phyloP scores from a whole-genome alignment of 2,888 invertebrate genomes.

The Rotaria macrura region DNA sequence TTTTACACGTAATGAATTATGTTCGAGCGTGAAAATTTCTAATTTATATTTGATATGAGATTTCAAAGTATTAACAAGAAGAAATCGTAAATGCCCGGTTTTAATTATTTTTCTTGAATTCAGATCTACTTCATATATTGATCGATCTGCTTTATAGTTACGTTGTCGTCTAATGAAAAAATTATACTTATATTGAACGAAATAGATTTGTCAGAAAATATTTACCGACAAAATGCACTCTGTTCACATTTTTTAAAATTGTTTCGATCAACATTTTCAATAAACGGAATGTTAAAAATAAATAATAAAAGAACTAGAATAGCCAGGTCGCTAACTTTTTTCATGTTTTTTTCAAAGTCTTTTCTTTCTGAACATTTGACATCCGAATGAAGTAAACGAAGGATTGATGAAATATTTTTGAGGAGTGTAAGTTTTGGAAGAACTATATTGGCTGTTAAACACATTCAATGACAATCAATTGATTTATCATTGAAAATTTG shows the following conservation, averaged over 20 bases:
- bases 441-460: neutral
- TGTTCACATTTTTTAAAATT: conserved; percentile 91
- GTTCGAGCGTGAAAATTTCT: conserved; percentile 59
- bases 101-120: conserved; percentile 35
- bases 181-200: neutral
- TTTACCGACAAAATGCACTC: conserved; percentile 82
- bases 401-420: neutral
- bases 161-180: conserved; percentile 47
- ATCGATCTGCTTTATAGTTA: conserved; percentile 38
- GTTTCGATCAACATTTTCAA: conserved; percentile 62
- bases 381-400: neutral
- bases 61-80: conserved; percentile 41
- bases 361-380: neutral
- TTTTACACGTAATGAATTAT: conserved; percentile 68
- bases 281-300: neutral
- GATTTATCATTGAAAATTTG: neutral
- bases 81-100: conserved; percentile 39
- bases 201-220: conserved; percentile 32
- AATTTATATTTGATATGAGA: conserved; percentile 40
- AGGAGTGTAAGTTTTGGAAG: neutral
- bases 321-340: neutral
- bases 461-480: neutral
- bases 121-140: conserved; percentile 37
- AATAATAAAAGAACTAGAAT: neutral
- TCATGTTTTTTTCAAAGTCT: neutral